Evolutionary conservation across 1,140 invertebrate genomes (phyloP), one percentile per base, ranked within the genome.

Genomic region (Caenorhabditis inopinata): DNA sequence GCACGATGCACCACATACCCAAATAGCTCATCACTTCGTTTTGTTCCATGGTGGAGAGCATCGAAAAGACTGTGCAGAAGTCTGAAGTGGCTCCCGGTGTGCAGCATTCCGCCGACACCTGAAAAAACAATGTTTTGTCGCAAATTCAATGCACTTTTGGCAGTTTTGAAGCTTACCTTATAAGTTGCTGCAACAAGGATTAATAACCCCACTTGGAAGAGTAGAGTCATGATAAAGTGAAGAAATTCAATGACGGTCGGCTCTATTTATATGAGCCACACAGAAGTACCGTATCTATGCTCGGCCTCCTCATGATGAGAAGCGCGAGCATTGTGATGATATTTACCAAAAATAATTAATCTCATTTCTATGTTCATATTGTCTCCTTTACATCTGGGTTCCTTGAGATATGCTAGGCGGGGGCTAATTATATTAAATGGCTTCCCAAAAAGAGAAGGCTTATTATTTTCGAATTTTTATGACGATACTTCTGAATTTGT

Each of bases 61-160:
- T 68, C n/a, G 46, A 53, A 81, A 81, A 86, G 25, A 82, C 83
- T 12, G 74, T 76, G 53, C 85, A 86, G 49, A 86, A 86, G 74
- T 76, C 81, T 5, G 80, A 83, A 27, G 62, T 76, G 68, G 83
- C 83, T 58, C 47, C 46, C 27, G 47, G 38, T 21, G 48, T 53
- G 73, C 84, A 85, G 62, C 84, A 85, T 79, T 84, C 74, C n/a
- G 79, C 74, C 29, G 49, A 82, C 23, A 82, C 82, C 83, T 84
- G 7, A 73, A 51, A 21, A 42, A 45, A n/a, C n/a, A n/a, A n/a
- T n/a, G n/a, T n/a, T n/a, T n/a, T n/a, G n/a, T n/a, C n/a, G n/a
- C n/a, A n/a, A n/a, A n/a, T n/a, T 11, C 11, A n/a, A n/a, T 58
- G 46, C 18, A n/a, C 14, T 6, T 6, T 21, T 35, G 3, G 45